These are phyloP conservation scores for Corynorhinus townsendii DNA, from an alignment of 2,113 vertebrate species.

Conservation along the genomic window DNA sequence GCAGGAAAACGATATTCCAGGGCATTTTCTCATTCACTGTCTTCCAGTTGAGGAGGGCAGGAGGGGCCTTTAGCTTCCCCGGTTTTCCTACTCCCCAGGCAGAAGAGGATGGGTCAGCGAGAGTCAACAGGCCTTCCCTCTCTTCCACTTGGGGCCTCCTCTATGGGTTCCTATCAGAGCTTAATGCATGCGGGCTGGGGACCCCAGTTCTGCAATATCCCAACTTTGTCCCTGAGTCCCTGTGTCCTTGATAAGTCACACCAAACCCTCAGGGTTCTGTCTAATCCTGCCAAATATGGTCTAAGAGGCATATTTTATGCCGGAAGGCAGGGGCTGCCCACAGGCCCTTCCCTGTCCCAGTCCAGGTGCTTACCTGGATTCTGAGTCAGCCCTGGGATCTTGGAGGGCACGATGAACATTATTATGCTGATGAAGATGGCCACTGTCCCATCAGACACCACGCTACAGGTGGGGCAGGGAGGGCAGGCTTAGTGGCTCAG, in stretches of 20 bases:
- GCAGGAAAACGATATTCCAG: constrained; percentile 91
- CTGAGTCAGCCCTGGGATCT: constrained; percentile 56
- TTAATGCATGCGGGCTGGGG: not conserved
- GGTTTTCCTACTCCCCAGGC: constrained; percentile 69
- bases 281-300: not conserved
- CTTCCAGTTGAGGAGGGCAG: constrained; percentile 88
- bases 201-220: not conserved
- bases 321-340: not conserved
- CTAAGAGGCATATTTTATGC: not conserved
- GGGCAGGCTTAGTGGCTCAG: not conserved
- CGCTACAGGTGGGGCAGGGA: constrained; percentile 74
- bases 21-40: constrained; percentile 89
- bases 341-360: not conserved
- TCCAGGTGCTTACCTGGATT: constrained; percentile 63
- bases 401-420: constrained; percentile 90
- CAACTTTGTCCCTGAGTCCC: not conserved
- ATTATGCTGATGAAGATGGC: constrained; percentile 86
- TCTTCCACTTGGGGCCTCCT: not conserved
- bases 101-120: constrained; percentile 23
- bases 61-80: constrained; percentile 71
- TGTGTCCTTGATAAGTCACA: not conserved
- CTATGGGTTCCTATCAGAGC: not conserved
- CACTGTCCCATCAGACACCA: constrained; percentile 88
- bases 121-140: not conserved
- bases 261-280: not conserved